phyloP scores from a whole-genome alignment of 2,888 invertebrate species.

The Tenthredo scrophulariae region DNA sequence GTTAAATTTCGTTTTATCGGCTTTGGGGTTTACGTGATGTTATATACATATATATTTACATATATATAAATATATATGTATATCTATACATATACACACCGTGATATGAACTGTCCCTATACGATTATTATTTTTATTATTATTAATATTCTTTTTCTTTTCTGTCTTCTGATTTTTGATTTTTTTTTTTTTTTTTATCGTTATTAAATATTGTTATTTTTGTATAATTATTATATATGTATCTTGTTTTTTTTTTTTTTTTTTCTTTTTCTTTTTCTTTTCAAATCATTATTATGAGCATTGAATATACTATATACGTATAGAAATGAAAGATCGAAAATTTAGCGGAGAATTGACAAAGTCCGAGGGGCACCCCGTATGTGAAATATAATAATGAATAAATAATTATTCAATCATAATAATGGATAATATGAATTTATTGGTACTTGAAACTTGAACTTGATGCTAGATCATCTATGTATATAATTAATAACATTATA shows the following conservation, averaged over 20 bases:
- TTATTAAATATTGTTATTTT: neutral
- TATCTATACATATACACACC: neutral
- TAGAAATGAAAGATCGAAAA: neutral
- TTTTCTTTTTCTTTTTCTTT: neutral
- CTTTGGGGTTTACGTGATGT: constrained; percentile 48
- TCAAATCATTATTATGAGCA: neutral
- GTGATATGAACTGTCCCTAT: constrained; percentile 12
- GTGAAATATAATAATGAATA: neutral
- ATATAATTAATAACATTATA: neutral
- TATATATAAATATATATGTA: neutral
- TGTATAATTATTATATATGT: neutral
- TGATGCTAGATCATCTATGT: constrained; percentile 46
- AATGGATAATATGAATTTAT: neutral
- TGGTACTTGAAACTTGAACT: constrained; percentile 45
- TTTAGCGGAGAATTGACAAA: neutral
- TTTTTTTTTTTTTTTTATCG: neutral
- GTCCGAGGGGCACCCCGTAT: neutral
- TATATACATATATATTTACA: constrained; percentile 1
- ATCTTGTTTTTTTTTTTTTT: neutral
- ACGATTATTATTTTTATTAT: neutral
- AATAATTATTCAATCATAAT: neutral
- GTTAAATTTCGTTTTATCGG: constrained; percentile 53
- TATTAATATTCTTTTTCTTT: neutral
- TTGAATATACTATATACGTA: neutral
- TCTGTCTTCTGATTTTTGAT: neutral